Percentiles rank a stretch among this genome's conserved stretches.
These are phyloP conservation scores for Leucosticte australis DNA, from an alignment of 2,113 vertebrate species.

Conservation along the genomic window DNA sequence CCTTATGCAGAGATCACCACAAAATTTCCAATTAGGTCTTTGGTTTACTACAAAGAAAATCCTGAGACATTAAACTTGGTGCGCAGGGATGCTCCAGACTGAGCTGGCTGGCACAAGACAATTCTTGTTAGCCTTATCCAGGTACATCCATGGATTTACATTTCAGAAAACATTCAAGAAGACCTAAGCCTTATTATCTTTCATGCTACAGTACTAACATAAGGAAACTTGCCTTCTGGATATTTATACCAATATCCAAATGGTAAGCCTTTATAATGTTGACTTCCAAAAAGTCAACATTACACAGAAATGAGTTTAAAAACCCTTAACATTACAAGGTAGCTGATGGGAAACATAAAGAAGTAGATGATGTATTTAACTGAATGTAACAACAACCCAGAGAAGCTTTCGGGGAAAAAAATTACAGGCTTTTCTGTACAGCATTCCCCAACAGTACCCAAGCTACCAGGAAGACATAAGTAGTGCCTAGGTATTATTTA, in stretches of 20 bases:
- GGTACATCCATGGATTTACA: background rate
- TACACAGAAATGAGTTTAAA: background rate
- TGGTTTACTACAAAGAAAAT: background rate
- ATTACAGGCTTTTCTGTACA: background rate
- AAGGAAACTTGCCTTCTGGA: background rate
- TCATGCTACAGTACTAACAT: background rate
- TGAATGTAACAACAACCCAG: background rate
- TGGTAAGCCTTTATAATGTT: background rate
- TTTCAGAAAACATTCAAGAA: background rate
- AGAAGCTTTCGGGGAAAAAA: background rate
- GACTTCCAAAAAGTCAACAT: background rate
- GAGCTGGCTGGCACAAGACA: background rate
- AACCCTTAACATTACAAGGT: accelerated
- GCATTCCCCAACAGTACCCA: background rate
- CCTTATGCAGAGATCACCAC: background rate
- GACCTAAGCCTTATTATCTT: background rate
- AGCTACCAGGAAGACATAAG: background rate
- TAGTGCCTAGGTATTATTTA: background rate
- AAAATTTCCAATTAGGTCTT: background rate
- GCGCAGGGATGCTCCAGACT: background rate
- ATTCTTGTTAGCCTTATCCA: background rate
- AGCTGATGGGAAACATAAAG: background rate
- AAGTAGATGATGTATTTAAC: background rate
- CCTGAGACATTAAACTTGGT: background rate
- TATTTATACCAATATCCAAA: background rate